Evolutionary conservation across 2,888 invertebrate genomes (phyloP).

Genomic region (Netelia virgata): DNA sequence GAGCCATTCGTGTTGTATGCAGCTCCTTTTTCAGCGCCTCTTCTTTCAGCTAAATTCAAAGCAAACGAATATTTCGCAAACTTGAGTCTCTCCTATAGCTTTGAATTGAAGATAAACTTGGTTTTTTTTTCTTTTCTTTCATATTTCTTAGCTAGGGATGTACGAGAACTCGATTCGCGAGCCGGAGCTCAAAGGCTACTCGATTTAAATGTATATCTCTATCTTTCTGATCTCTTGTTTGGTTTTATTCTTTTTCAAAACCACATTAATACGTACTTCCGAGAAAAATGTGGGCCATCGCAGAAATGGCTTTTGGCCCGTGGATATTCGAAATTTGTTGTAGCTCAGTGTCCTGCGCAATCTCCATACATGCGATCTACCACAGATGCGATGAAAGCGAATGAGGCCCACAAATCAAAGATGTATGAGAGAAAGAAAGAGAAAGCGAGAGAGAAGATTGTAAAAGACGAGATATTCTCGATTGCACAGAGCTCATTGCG

Average conservation of each 20-base stretch:
- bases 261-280: conserved; percentile 66
- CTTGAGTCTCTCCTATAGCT: conserved; percentile 19
- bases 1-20: conserved; percentile 91
- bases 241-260: conserved; percentile 41
- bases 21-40: conserved; percentile 92
- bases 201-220: conserved; percentile 48
- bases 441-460: neutral
- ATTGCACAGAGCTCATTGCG: conserved; percentile 56
- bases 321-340: conserved; percentile 65
- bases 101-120: conserved; percentile 5
- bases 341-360: conserved; percentile 63
- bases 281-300: conserved; percentile 65
- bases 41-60: conserved; percentile 88
- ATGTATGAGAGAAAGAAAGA: neutral
- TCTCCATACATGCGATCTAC: conserved; percentile 68
- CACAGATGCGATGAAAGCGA: conserved; percentile 65
- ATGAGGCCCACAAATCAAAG: conserved; percentile 57
- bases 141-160: conserved; percentile 53
- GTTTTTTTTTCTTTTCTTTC: conserved; percentile 7
- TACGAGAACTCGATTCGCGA: conserved; percentile 63
- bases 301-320: conserved; percentile 65
- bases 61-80: conserved; percentile 57
- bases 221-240: conserved; percentile 18
- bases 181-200: conserved; percentile 45
- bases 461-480: conserved; percentile 48